Conservation (phyloP, 2,797 vertebrate species). For the Momotus momota region DNA sequence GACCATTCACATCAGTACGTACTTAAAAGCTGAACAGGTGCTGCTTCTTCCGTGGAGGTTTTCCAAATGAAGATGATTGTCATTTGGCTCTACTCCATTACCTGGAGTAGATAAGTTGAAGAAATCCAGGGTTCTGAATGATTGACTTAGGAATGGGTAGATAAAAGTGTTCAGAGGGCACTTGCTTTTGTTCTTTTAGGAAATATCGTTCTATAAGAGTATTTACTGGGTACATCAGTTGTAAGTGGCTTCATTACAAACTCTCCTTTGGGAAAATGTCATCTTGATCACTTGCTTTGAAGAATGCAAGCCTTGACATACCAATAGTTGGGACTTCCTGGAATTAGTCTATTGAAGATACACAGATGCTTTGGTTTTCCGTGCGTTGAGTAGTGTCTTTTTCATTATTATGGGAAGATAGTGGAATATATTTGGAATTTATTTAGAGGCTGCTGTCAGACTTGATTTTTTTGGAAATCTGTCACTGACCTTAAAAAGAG, state of each 20-base stretch:
- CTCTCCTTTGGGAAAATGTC: background rate
- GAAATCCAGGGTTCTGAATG: background rate
- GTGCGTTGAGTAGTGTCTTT: background rate
- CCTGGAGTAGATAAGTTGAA: background rate
- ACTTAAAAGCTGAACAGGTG: background rate
- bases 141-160: background rate
- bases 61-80: background rate
- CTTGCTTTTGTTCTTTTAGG: background rate
- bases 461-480: background rate
- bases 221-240: background rate
- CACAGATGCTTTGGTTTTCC: background rate
- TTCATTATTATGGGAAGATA: background rate
- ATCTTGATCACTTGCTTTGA: background rate
- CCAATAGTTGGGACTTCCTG: background rate
- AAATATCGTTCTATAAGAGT: background rate
- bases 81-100: fast-evolving
- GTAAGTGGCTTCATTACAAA: background rate
- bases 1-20: fast-evolving
- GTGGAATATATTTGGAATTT: background rate
- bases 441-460: background rate
- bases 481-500: background rate
- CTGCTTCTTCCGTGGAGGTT: background rate
- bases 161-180: background rate
- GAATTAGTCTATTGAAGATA: background rate
- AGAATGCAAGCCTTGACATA: background rate